Evolutionary conservation across 2,888 invertebrate species (phyloP), one percentile per base, ranked within the genome.

Genomic region (Drosophila hamatofila): DNA sequence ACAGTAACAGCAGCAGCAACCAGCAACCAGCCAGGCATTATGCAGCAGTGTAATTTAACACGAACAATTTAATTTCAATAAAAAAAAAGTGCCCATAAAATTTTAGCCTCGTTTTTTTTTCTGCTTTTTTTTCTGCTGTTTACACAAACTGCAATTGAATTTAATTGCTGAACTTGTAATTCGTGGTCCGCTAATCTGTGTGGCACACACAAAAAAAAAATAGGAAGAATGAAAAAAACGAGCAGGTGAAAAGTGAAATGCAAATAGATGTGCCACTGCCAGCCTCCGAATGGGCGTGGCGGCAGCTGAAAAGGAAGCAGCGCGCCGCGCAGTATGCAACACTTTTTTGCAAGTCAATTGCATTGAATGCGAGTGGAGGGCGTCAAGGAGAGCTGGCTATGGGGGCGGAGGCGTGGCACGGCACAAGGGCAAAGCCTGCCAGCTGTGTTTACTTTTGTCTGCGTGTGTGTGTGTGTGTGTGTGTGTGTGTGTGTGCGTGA

Each of bases 31-130:
- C 30, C 44, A 68, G 52, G 73, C 80, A 81, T 74, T 80, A 75
- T 81, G 80, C 66, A 78, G 84, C 80, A 81, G 67, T 78, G 73
- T 77, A 86, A 84, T 77, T 81, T 68, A 83, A 75, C 84, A 84
- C 80, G 80, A 82, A 85, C 88, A 87, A 87, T 85, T 85, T 85
- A 80, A 87, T 85, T 85, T 85, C 84, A 84, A 86, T 83, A 87
- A 87, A 81, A 85, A 81, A 85, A 72, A 72, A 72, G 69, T 72
- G 81, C 73, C 51, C 79, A 71, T 78, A 78, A 70, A 70, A 78
- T 60, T 48, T 56, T 33, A 18, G 39, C 35, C 52, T 37, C 23
- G 54, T 21, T 23, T 54, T 51, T 33, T 12, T 33, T 49, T 30
- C n/a, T 27, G 1, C 1, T 49, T 30, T 49, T 49, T n/a, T 30